These are phyloP conservation scores for Standfussiana lucernea DNA, from an alignment of 2,888 invertebrate genomes.

Conservation along the genomic window DNA sequence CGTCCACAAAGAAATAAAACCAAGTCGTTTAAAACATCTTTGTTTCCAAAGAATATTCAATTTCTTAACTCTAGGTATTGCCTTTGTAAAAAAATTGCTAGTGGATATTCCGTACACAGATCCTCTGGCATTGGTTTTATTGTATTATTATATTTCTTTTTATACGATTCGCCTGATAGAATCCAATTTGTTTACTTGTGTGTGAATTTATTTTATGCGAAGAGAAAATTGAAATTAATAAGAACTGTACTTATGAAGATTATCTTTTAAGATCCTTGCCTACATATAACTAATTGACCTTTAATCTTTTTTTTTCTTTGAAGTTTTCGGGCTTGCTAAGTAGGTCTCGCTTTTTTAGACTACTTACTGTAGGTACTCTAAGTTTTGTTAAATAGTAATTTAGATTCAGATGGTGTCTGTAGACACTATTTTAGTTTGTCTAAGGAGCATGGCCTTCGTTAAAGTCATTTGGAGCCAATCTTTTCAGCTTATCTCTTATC, in stretches of 20 bases:
- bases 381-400: constrained; percentile 28
- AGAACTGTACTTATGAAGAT: constrained; percentile 15
- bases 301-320: constrained; percentile 6
- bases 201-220: constrained; percentile 37
- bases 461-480: constrained; percentile 48
- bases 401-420: constrained; percentile 38
- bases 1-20: constrained; percentile 48
- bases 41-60: constrained; percentile 64
- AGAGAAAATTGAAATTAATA: constrained; percentile 30
- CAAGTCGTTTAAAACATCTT: constrained; percentile 52
- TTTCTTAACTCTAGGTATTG: constrained; percentile 45
- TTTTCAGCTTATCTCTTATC: constrained; percentile 49
- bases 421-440: constrained; percentile 26
- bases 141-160: constrained; percentile 38
- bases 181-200: constrained; percentile 53
- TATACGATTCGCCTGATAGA: constrained; percentile 26
- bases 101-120: constrained; percentile 47
- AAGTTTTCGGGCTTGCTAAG: constrained; percentile 4
- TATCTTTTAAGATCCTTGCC: constrained; percentile 9
- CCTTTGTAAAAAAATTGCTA: constrained; percentile 51
- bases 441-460: constrained; percentile 45
- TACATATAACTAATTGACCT: constrained; percentile 34
- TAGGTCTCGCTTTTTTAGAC: background rate
- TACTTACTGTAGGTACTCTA: constrained; percentile 8
- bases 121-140: constrained; percentile 39